Evolutionary conservation across 1,140 invertebrate species (phyloP), one percentile per base, ranked within the genome.

Genomic region (Apis dorsata): DNA sequence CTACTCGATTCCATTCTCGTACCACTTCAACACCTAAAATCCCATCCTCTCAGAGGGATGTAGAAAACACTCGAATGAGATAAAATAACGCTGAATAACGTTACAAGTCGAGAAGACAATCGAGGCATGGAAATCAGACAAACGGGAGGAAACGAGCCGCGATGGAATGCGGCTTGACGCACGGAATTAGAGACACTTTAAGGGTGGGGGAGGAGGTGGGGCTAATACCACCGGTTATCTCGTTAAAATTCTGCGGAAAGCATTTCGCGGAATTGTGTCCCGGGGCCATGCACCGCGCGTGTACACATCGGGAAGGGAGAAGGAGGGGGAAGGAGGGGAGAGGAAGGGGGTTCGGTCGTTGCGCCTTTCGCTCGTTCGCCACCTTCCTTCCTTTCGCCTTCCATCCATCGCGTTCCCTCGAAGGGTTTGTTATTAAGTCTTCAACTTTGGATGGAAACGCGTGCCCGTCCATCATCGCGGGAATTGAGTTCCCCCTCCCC

Each of bases 361-460:
- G 24, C 63, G 24, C 24, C 63, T 65, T 65, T 72, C 49, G 24
- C 24, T 24, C 44, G 44, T 69, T 59, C 51, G 75, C 74, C 57
- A 59, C 57, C 12, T 66, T 44, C 21, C 65, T 72, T 53, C 68
- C 63, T 51, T n/a, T 19, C n/a, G n/a, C 28, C 24, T 34, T 49
- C 79, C 59, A 79, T 81, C 65, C 68, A 81, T 69, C 74, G 13
- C 15, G 65, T 81, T 85, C 55, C 13, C 49, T 57, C 49, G 34
- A 28, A 51, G 86, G 34, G 34, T 44, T 44, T 88, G 89, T 92
- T 92, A 92, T 92, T 91, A 92, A 92, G 91, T 91, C 91, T 91
- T 92, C 87, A 91, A 81, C 86, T 88, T 88, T 71, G 83, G 34
- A 44, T 84, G 84, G 85, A 83, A 44, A 90, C 88, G 88, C 87